Conservation (phyloP, 2,113 vertebrate species). For the Dasyurus viverrinus region DNA sequence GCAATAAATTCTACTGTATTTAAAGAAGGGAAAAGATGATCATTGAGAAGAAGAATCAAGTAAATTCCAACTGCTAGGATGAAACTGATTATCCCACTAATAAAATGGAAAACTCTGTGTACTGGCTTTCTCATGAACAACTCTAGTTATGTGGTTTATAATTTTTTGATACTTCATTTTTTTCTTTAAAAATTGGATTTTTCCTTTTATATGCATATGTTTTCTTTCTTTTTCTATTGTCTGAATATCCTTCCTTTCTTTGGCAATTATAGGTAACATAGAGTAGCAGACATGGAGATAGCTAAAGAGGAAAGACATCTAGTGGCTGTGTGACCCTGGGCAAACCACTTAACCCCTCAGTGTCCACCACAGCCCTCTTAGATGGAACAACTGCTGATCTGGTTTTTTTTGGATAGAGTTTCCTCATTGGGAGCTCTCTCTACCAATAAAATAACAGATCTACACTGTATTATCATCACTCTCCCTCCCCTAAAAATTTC, state of each 20-base stretch:
- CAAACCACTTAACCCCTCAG: not conserved
- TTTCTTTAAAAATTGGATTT: not conserved
- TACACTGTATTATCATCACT: slow-evolving; percentile 1
- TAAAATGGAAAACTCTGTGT: not conserved
- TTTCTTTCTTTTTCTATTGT: too few relatives aligned
- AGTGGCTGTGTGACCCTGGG: not conserved
- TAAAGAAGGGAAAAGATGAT: not conserved
- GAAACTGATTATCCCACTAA: not conserved
- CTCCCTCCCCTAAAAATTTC: not conserved
- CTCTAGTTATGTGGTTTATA: not conserved
- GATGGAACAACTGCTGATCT: not conserved
- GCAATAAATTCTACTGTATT: not conserved
- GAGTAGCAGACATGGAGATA: not conserved
- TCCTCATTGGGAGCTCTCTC: not conserved
- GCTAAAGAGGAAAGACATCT: not conserved
- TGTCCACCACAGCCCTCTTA: not conserved
- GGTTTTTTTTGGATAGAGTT: not conserved
- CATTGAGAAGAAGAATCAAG: not conserved
- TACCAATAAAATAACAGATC: not conserved
- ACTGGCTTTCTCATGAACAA: not conserved
- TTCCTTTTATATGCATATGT: too few relatives aligned
- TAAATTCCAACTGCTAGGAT: not conserved
- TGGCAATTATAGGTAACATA: not conserved
- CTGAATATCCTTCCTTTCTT: not conserved
- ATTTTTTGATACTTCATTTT: not conserved